These are phyloP conservation scores for Lasioglossum pauxillum DNA, from an alignment of 2,888 invertebrate species.

Conservation along the genomic window DNA sequence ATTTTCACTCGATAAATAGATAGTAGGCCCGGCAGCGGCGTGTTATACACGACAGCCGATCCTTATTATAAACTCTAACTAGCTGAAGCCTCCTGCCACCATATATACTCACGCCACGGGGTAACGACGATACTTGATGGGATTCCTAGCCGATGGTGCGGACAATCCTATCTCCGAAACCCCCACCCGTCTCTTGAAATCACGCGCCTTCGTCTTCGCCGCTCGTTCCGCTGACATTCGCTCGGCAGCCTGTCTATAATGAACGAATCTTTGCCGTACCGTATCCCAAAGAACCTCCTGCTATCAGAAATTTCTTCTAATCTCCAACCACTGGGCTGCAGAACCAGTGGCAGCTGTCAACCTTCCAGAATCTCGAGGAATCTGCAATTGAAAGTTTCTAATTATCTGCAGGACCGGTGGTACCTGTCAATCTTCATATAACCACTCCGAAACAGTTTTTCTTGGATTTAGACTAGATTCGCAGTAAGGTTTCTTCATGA, in stretches of 20 bases:
- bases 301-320: neutral
- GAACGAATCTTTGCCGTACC: constrained; percentile 3
- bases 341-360: neutral
- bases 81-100: constrained; percentile 74
- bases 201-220: constrained; percentile 78
- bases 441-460: too few relatives aligned
- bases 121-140: constrained; percentile 84
- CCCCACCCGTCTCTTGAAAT: constrained; percentile 73
- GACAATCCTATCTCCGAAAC: constrained; percentile 84
- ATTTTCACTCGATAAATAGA: constrained; percentile 85
- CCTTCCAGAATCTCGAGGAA: neutral
- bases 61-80: constrained; percentile 85
- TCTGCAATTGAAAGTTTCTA: too few relatives aligned
- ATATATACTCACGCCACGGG: constrained; percentile 75
- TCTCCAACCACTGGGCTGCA: neutral
- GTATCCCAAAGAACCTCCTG: neutral
- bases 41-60: constrained; percentile 82
- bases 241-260: constrained; percentile 62
- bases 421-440: too few relatives aligned
- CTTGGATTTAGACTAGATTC: too few relatives aligned
- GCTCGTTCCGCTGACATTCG: constrained; percentile 73
- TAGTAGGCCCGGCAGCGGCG: constrained; percentile 79
- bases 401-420: too few relatives aligned
- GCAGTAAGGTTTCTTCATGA: too few relatives aligned
- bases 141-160: constrained; percentile 85